Evolutionary conservation across 1,140 invertebrate species (phyloP), one percentile per base, ranked within the genome.

Genomic region (Ips nitidus): DNA sequence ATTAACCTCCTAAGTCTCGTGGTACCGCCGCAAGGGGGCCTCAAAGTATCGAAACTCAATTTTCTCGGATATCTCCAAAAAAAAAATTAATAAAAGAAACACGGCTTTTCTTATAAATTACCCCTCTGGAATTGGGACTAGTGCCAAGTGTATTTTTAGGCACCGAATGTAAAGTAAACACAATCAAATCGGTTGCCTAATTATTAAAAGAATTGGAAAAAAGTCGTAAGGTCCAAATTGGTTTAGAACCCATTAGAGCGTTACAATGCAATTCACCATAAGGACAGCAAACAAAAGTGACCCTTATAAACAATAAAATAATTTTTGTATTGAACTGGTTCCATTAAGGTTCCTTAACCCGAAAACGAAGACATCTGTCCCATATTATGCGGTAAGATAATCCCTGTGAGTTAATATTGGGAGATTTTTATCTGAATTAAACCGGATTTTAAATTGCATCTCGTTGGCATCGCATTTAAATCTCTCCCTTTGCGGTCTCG

Each of bases 91-190:
- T 22, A 37, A 52, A 52, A 63, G 47, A 63, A 63, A 40, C 22
- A 22, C 22, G 22, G 22, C 22, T 22, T 22, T 22, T 22, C 22
- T 22, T 22, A 22, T 22, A 22, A 22, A 22, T 22, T 22, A 22
- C 22, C 22, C 22, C 22, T 22, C 22, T 22, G 22, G 45, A 50
- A 50, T 3, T 45, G 63, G 63, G 63, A 52, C 43, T 4, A 5
- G 37, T 37, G 63, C 63, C 63, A 67, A 59, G 42, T 22, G 43
- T 67, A 67, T 67, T 67, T 67, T 67, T 67, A 67, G 63, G 38
- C 2, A 38, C 39, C 40, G 63, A 22, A 1, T 65, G 61, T 63
- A 65, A 65, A 39, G 41, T 56, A 65, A 52, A 63, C 63, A 65
- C 39, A 65, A 65, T 65, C 52, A 65, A 39, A 8, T 37, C 36